These are phyloP conservation scores for Dasyornis broadbenti DNA, from an alignment of 2,113 vertebrate genomes.

Conservation along the genomic window DNA sequence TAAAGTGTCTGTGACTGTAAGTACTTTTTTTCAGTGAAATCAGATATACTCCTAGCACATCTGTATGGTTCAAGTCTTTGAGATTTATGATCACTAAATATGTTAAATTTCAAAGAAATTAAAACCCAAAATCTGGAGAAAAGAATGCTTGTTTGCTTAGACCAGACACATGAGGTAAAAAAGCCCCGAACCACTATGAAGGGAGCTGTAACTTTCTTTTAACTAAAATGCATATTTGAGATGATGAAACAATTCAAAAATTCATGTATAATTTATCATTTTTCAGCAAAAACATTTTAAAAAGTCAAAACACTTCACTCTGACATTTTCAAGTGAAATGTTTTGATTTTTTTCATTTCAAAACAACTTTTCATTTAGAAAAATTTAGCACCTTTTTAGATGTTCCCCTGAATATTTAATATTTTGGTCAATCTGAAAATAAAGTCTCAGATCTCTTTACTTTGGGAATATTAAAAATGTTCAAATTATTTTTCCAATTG, in stretches of 20 bases:
- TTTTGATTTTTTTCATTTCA: slow-evolving; percentile 48
- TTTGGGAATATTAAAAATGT: neutral
- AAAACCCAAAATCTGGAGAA: neutral
- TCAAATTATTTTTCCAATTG: neutral
- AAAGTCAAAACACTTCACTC: slow-evolving; percentile 59
- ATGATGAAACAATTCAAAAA: slow-evolving; percentile 41
- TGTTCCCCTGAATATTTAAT: neutral
- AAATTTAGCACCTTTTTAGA: neutral
- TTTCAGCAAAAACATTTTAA: slow-evolving; percentile 36
- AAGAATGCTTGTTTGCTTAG: neutral
- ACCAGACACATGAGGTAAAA: neutral
- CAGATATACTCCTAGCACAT: neutral
- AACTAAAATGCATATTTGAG: slow-evolving; percentile 17
- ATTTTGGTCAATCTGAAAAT: neutral
- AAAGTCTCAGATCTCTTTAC: neutral
- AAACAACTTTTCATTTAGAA: slow-evolving; percentile 50
- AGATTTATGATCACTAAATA: neutral
- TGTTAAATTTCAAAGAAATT: slow-evolving; percentile 23
- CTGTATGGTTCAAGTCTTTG: neutral
- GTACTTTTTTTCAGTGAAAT: neutral
- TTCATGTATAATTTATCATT: slow-evolving; percentile 58
- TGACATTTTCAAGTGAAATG: slow-evolving; percentile 50
- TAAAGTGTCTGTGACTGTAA: neutral
- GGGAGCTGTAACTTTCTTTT: neutral
- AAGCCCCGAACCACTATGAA: neutral